Percentiles rank a stretch among this genome's conserved stretches.
Conservation (phyloP, 2,888 invertebrate species). For the Cantharis nigra region DNA sequence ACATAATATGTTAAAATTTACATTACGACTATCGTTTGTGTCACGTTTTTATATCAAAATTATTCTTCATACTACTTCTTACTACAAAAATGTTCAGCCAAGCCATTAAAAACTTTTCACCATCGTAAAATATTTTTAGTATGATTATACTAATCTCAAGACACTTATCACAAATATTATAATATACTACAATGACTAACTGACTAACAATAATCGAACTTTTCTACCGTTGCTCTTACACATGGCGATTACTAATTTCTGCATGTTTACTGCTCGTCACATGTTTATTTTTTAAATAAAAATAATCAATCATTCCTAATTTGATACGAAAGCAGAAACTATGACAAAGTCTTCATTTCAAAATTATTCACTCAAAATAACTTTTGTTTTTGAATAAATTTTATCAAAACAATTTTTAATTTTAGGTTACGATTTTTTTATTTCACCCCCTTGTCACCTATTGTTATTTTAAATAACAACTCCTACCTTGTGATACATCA, state of each 20-base stretch:
- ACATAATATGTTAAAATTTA: conserved; percentile 40
- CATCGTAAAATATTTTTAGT: background rate
- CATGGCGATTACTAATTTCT: background rate
- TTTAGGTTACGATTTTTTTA: no score
- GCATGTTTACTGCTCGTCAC: background rate
- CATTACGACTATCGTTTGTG: conserved; percentile 7
- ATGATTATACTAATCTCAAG: background rate
- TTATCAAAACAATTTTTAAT: no score
- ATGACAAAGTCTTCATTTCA: no score
- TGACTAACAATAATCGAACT: background rate
- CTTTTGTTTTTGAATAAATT: no score
- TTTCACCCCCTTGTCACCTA: no score
- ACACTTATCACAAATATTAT: background rate
- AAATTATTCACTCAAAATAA: no score
- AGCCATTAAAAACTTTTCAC: background rate
- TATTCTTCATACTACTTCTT: background rate
- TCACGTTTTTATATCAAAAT: background rate
- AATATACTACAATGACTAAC: background rate
- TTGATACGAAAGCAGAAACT: no score
- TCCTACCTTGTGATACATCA: no score
- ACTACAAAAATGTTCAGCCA: background rate
- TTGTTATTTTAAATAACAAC: no score
- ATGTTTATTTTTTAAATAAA: no score
- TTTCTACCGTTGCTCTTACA: background rate
- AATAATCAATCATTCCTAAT: no score